phyloP scores from a whole-genome alignment of 2,888 invertebrate genomes.

The Rhyacophila evoluta region DNA sequence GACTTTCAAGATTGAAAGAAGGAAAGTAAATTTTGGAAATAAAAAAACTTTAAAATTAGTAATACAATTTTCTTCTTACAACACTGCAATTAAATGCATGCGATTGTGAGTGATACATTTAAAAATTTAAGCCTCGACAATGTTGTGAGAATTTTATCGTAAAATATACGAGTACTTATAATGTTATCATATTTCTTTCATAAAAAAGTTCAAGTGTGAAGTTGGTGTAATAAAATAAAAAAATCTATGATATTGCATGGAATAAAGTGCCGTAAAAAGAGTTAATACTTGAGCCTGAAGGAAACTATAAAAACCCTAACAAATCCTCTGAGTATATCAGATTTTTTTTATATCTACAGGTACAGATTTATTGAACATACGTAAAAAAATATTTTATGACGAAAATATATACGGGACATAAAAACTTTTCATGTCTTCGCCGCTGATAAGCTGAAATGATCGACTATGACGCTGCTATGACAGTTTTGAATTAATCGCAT shows the following conservation, averaged over 20 bases:
- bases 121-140: too few species aligned
- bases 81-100: too few species aligned
- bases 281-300: constrained; percentile 8
- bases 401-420: background rate
- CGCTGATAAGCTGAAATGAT: too few species aligned
- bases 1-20: too few species aligned
- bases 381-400: constrained; percentile 3
- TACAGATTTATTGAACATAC: background rate
- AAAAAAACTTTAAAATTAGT: too few species aligned
- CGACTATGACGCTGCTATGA: too few species aligned
- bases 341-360: background rate
- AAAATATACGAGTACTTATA: too few species aligned
- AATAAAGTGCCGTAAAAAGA: background rate
- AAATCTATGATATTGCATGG: background rate
- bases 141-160: background rate
- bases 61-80: too few species aligned
- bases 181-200: background rate
- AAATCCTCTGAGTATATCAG: background rate
- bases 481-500: too few species aligned
- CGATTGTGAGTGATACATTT: too few species aligned
- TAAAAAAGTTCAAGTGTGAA: background rate
- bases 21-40: too few species aligned
- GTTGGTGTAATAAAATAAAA: background rate
- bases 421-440: background rate
- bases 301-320: constrained; percentile 13